These are phyloP conservation scores for Philopedon plagiatum DNA, from an alignment of 2,888 invertebrate species.

Conservation along the genomic window DNA sequence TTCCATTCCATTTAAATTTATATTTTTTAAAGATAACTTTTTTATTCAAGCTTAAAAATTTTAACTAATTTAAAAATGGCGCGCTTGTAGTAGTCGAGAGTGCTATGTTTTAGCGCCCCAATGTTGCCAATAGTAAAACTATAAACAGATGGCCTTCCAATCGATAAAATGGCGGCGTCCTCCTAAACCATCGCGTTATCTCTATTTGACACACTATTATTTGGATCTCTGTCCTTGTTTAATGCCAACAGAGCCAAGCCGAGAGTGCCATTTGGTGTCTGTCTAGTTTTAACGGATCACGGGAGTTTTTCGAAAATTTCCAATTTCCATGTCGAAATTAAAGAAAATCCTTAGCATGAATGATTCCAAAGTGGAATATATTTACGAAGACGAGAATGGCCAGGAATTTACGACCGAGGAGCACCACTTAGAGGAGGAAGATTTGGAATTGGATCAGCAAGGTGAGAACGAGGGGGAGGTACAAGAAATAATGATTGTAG, in stretches of 20 bases:
- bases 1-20: not conserved
- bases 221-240: conserved; percentile 2
- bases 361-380: conserved; percentile 44
- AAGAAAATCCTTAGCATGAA: conserved; percentile 35
- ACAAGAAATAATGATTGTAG: conserved; percentile 46
- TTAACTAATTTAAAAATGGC: not conserved
- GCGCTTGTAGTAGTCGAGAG: not conserved
- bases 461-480: conserved; percentile 16
- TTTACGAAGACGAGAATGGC: conserved; percentile 45
- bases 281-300: conserved; percentile 13
- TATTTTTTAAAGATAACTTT: not conserved
- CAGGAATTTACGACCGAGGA: conserved; percentile 40
- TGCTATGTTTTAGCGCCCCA: too few relatives aligned
- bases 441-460: conserved; percentile 23
- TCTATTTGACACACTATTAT: not conserved
- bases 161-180: conserved; percentile 40
- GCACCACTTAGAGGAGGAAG: conserved; percentile 30
- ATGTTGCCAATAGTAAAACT: conserved; percentile 2
- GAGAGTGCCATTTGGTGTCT: conserved; percentile 24
- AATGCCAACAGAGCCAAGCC: conserved; percentile 16
- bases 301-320: conserved; percentile 28
- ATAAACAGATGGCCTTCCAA: conserved; percentile 18
- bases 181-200: conserved; percentile 21
- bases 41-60: not conserved
- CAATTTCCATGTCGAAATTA: conserved; percentile 28